Evolutionary conservation across 2,888 invertebrate genomes (phyloP).

Genomic region (Diloba caeruleocephala): DNA sequence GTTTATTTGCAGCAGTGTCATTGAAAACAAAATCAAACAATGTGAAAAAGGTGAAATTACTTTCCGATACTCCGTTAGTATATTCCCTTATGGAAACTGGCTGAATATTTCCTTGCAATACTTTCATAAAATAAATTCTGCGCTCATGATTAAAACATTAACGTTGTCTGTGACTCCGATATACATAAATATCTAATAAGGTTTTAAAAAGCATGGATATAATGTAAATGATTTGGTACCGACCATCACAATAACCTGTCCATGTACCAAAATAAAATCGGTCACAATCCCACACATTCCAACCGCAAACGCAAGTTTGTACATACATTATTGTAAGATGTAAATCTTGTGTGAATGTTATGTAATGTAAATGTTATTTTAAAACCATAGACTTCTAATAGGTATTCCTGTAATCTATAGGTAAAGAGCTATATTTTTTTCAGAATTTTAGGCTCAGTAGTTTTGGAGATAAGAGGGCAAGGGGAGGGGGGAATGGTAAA

Average conservation of each 20-base stretch:
- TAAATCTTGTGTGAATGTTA: too few relatives aligned
- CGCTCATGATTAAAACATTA: slow-evolving; percentile 36
- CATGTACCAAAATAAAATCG: background rate
- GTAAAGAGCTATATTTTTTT: too few relatives aligned
- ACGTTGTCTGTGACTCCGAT: slow-evolving; percentile 16
- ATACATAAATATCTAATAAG: slow-evolving; percentile 7
- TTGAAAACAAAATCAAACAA: slow-evolving; percentile 56
- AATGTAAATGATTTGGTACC: too few relatives aligned
- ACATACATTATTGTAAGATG: too few relatives aligned
- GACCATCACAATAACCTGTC: background rate
- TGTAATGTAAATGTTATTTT: too few relatives aligned
- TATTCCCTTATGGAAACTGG: slow-evolving; percentile 51
- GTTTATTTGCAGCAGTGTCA: slow-evolving; percentile 60
- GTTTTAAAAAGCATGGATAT: slow-evolving; percentile 5
- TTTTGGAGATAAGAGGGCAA: too few relatives aligned
- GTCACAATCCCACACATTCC: background rate
- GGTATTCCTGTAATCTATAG: too few relatives aligned
- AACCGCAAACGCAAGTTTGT: background rate
- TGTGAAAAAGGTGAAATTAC: slow-evolving; percentile 57
- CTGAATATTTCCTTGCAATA: slow-evolving; percentile 27
- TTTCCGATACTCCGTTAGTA: slow-evolving; percentile 55
- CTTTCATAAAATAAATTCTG: slow-evolving; percentile 31
- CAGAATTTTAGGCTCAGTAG: too few relatives aligned
- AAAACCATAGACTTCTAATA: too few relatives aligned
- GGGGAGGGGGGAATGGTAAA: too few relatives aligned